A percentile compares a stretch with the other conserved stretches of the same genome.
These are phyloP conservation scores for Oreocharis arfaki DNA, from an alignment of 2,113 vertebrate species.

Conservation along the genomic window DNA sequence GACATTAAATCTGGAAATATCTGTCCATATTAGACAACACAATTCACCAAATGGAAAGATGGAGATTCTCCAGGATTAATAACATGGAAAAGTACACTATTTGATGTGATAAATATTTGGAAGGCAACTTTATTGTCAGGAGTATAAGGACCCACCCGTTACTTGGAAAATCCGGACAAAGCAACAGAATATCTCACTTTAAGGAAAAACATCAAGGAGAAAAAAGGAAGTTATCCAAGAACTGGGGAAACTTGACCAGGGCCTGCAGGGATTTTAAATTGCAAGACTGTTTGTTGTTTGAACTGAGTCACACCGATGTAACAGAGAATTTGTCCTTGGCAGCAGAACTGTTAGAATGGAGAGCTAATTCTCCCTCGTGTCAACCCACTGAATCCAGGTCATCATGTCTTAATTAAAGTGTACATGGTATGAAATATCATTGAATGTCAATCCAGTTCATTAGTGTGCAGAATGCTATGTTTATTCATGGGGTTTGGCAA, in stretches of 20 bases:
- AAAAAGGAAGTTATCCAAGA: constrained; percentile 61
- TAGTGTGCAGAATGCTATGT: constrained; percentile 46
- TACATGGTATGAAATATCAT: constrained; percentile 54
- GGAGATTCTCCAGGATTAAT: constrained; percentile 53
- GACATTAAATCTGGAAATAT: neutral
- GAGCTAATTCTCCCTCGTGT: constrained; percentile 43
- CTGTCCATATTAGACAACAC: neutral
- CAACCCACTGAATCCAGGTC: constrained; percentile 53
- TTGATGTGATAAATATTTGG: constrained; percentile 70
- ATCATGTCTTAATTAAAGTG: constrained; percentile 63
- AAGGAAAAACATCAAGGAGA: constrained; percentile 62
- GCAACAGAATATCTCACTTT: constrained; percentile 61
- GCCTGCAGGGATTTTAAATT: constrained; percentile 49
- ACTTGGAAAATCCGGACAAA: constrained; percentile 66
- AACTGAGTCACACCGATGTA: constrained; percentile 65
- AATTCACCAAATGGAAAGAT: constrained; percentile 47
- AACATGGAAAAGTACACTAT: constrained; percentile 37
- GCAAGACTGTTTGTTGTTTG: constrained; percentile 63
- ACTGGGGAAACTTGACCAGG: constrained; percentile 45
- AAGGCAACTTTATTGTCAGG: constrained; percentile 62
- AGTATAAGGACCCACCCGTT: constrained; percentile 64
- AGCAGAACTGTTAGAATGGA: constrained; percentile 50
- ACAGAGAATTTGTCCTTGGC: constrained; percentile 58
- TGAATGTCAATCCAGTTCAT: constrained; percentile 41
- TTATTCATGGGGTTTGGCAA: constrained; percentile 56